Conservation (phyloP, 1,140 invertebrate species). For the Drosophila santomea region DNA sequence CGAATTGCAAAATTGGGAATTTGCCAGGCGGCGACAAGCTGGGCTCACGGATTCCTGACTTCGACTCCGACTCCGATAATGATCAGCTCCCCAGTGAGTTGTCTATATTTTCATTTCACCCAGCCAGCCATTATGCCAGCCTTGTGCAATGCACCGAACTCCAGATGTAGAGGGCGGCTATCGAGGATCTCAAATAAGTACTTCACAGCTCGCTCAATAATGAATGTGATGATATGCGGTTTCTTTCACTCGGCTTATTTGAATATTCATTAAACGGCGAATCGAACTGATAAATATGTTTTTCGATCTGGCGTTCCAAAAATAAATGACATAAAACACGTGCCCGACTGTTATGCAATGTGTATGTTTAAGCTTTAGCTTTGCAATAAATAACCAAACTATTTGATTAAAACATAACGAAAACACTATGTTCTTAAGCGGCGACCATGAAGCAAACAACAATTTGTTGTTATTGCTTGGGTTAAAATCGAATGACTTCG, state of each 20-base stretch:
- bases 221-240: slow-evolving; percentile 14
- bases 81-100: slow-evolving; percentile 21
- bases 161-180: not conserved
- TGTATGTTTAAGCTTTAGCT: not conserved
- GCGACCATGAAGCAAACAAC: slow-evolving; percentile 51
- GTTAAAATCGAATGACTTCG: slow-evolving; percentile 21
- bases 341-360: slow-evolving; percentile 36
- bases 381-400: slow-evolving; percentile 17
- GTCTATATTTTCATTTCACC: slow-evolving; percentile 35
- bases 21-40: slow-evolving; percentile 2
- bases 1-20: slow-evolving; percentile 3
- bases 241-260: slow-evolving; percentile 19
- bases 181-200: slow-evolving; percentile 11
- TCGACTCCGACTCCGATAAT: slow-evolving; percentile 7
- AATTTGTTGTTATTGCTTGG: slow-evolving; percentile 33
- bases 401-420: slow-evolving; percentile 17
- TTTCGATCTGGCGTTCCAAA: slow-evolving; percentile 4
- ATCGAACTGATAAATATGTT: slow-evolving; percentile 16
- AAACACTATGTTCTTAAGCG: slow-evolving; percentile 54
- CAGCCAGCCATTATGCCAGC: slow-evolving; percentile 16
- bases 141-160: slow-evolving; percentile 27
- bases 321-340: slow-evolving; percentile 41
- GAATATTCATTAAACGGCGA: slow-evolving; percentile 45
- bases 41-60: slow-evolving; percentile 7
- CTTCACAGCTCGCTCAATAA: slow-evolving; percentile 11